Percentiles rank a stretch among this genome's conserved stretches.
Conservation (phyloP, 1,140 invertebrate species). For the Scylla paramamosain region DNA sequence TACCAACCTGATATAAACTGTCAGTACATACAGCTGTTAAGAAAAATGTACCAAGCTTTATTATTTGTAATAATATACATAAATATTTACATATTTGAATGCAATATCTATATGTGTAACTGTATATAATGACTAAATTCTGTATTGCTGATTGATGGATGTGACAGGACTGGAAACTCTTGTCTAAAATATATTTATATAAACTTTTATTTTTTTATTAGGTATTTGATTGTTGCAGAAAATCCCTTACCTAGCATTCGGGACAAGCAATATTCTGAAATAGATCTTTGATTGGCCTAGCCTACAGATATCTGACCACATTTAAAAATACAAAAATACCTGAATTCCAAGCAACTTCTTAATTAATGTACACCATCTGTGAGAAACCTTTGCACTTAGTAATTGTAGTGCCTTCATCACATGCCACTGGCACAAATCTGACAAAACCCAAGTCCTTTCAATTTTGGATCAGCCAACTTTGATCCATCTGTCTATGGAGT, state of each 20-base stretch:
- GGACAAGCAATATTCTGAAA: background rate
- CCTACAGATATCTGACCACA: conserved; percentile 22
- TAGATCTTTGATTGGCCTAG: conserved; percentile 40
- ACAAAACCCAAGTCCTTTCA: conserved; percentile 41
- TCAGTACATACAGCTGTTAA: conserved; percentile 59
- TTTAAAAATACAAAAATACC: conserved; percentile 37
- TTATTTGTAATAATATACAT: conserved; percentile 13
- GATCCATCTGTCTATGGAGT: conserved; percentile 97
- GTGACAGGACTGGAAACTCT: conserved; percentile 49
- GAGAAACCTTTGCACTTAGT: conserved; percentile 6
- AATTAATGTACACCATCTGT: background rate
- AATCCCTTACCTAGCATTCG: conserved; percentile 26
- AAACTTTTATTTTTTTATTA: conserved; percentile 25
- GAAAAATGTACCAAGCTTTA: conserved; percentile 63
- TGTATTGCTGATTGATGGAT: conserved; percentile 68
- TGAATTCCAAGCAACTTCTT: conserved; percentile 32
- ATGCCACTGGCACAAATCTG: background rate
- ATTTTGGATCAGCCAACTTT: conserved; percentile 84
- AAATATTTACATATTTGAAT: conserved; percentile 4
- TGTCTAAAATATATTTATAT: conserved; percentile 46
- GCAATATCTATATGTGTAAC: background rate
- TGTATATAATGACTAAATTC: conserved; percentile 59
- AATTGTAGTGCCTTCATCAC: background rate
- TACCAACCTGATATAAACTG: conserved; percentile 56
- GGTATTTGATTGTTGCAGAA: conserved; percentile 53